phyloP scores from a whole-genome alignment of 2,888 invertebrate species.

The Platycheirus albimanus region DNA sequence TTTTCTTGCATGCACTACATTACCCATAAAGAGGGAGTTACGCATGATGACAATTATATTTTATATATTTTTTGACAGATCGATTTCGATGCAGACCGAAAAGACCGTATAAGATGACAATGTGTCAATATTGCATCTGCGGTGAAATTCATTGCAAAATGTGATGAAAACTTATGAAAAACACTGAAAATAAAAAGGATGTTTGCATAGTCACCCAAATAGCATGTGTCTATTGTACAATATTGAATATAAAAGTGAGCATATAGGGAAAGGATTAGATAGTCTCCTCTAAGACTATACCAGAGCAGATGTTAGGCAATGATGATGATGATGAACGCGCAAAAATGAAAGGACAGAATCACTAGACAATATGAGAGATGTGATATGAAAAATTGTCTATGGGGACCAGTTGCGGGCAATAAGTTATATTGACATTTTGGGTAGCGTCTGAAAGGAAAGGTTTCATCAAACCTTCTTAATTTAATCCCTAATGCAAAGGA shows the following conservation, averaged over 20 bases:
- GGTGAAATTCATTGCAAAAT: slow-evolving; percentile 64
- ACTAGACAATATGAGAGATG: slow-evolving; percentile 1
- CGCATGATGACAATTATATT: slow-evolving; percentile 54
- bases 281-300: slow-evolving; percentile 5
- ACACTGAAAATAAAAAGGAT: slow-evolving; percentile 10
- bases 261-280: slow-evolving; percentile 66
- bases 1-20: slow-evolving; percentile 40
- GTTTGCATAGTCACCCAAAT: slow-evolving; percentile 63
- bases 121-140: slow-evolving; percentile 63
- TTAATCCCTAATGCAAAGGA: slow-evolving; percentile 71
- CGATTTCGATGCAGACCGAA: slow-evolving; percentile 55
- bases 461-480: slow-evolving; percentile 69
- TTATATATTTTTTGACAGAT: slow-evolving; percentile 59
- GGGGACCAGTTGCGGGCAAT: slow-evolving; percentile 71
- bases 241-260: slow-evolving; percentile 31
- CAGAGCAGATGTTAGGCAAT: slow-evolving; percentile 70
- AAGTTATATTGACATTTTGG: slow-evolving; percentile 75
- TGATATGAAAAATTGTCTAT: slow-evolving; percentile 39
- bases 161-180: slow-evolving; percentile 55
- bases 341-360: slow-evolving; percentile 43
- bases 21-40: slow-evolving; percentile 51
- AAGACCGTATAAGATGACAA: slow-evolving; percentile 14
- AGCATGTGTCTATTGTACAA: slow-evolving; percentile 63
- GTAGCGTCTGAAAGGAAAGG: slow-evolving; percentile 32
- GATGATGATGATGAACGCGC: slow-evolving; percentile 33